Base-by-base conservation (phyloP, 2,113 vertebrate species). In the Callipepla squamata region DNA sequence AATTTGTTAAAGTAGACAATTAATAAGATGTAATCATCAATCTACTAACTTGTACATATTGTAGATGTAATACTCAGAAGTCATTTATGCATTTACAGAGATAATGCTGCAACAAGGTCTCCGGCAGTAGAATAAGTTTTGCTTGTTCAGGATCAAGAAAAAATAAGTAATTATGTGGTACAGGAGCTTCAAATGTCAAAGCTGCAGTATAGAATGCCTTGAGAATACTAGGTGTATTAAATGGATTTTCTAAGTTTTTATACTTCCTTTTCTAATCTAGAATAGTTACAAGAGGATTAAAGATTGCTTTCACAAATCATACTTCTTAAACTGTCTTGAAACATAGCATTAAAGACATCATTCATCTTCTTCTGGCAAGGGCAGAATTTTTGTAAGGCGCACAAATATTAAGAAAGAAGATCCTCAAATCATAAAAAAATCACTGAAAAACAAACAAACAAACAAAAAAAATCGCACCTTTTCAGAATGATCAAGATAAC, bases 211-310 rank as follows among this genome's bases (percentile, higher is more conserved):
- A 73, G 51, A 85, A 85, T 57, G 58, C 38, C 82, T 81, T 93
- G 50, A 72, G 73, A 94, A 85, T 94, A n/a, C 32, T 68, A 86
- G 72, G 59, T 87, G 72, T 72, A 72, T 63, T 87, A 92, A 94
- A 78, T 45, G 25, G 42, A 91, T 72, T 93, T 78, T 80, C n/a
- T 58, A 65, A 63, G 47, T 1, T 91, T 88, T 94, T 86, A 90
- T 76, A 47, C 26, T 72, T 22, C 16, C 42, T 80, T 96, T 92
- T 92, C 38, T 86, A 70, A 91, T 90, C 70, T 78, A 82, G 55
- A 84, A 86, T 84, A 85, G 51, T 48, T 83, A 89, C 17, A 21
- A 86, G 73, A 83, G 76, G 65, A 96, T 95, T 94, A 96, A 91
- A 91, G 93, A 82, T 77, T 88, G 68, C 62, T 91, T 86, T 85